Evolutionary conservation across 2,888 invertebrate species (phyloP), one percentile per base, ranked within the genome.

Genomic region (Teleogryllus oceanicus): DNA sequence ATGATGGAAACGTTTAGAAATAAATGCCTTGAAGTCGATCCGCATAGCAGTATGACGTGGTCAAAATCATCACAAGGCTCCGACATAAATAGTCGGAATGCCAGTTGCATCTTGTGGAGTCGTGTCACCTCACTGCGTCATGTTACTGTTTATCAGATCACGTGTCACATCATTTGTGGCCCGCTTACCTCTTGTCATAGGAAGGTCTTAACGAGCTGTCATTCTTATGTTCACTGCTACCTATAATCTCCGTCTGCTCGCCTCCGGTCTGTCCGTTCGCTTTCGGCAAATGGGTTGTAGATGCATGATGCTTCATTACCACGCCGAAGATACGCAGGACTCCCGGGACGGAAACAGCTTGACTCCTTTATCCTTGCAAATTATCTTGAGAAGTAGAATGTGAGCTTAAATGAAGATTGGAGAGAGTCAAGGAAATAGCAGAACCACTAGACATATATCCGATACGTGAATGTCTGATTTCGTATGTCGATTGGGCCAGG

Each of bases 91-190:
- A 37, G 37, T 37, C 5, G 37, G 37, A 37, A 37, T 37, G 8
- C 37, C 37, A 37, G 37, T 37, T 37, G 37, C 37, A 37, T 37
- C 37, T 37, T 62, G n/a, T n/a, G 62, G n/a, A 62, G 62, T 13
- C n/a, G 62, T 62, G n/a, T 62, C 62, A 62, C n/a, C 62, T 62
- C 62, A 62, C n/a, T 62, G 62, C 62, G 62, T 62, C n/a, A 37
- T 37, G 37, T 62, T 18, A 62, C 13, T 4, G 62, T 5, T 62
- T 62, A 62, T 62, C 62, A 18, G 62, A 62, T 62, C n/a, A 62
- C 62, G 62, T 62, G 62, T 62, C 62, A 62, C 13, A 62, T 62
- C 13, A 62, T 37, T 18, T 16, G 16, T 8, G 62, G 62, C 62
- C n/a, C n/a, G 62, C 62, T 62, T 62, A 18, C n/a, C 62, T 13